These are phyloP conservation scores for Tarsius wallacei DNA, from an alignment of 2,797 vertebrate species.

Conservation along the genomic window DNA sequence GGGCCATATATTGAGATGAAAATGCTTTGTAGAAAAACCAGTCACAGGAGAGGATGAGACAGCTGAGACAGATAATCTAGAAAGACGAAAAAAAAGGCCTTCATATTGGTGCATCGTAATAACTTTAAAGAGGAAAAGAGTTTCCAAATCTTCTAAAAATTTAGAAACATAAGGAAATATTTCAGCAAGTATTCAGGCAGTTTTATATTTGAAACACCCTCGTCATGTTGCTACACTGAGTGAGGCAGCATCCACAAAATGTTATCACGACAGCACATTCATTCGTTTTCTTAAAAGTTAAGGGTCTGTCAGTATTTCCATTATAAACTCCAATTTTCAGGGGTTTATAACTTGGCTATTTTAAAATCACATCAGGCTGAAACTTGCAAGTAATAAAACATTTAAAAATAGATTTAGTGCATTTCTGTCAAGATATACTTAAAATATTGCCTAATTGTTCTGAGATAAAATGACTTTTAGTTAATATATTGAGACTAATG, in stretches of 20 bases:
- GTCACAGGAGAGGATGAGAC: fast-evolving
- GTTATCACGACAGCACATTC: constrained; percentile 64
- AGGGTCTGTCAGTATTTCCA: constrained; percentile 81
- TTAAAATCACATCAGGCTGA: constrained; percentile 85
- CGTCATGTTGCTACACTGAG: not conserved
- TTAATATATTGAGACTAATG: constrained; percentile 72
- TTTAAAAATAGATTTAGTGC: constrained; percentile 77
- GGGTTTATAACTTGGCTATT: constrained; percentile 86
- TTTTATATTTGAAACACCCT: not conserved
- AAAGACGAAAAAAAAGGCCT: not conserved
- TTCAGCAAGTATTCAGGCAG: not conserved
- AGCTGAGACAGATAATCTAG: fast-evolving
- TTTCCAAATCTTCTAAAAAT: constrained; percentile 75
- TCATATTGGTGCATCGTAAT: not conserved
- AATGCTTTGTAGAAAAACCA: not conserved
- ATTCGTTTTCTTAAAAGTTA: constrained; percentile 78
- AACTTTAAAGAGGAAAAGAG: not conserved
- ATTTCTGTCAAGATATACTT: constrained; percentile 79
- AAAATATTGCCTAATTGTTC: constrained; percentile 78
- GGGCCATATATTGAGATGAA: not conserved
- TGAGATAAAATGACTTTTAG: constrained; percentile 60
- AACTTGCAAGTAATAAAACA: constrained; percentile 83
- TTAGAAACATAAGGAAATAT: constrained; percentile 62
- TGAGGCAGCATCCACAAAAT: constrained; percentile 21
- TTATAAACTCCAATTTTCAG: constrained; percentile 85